These are phyloP conservation scores for Zoanthus sociatus DNA, from an alignment of 92 coral and sea anemone genomes.

Conservation along the genomic window DNA sequence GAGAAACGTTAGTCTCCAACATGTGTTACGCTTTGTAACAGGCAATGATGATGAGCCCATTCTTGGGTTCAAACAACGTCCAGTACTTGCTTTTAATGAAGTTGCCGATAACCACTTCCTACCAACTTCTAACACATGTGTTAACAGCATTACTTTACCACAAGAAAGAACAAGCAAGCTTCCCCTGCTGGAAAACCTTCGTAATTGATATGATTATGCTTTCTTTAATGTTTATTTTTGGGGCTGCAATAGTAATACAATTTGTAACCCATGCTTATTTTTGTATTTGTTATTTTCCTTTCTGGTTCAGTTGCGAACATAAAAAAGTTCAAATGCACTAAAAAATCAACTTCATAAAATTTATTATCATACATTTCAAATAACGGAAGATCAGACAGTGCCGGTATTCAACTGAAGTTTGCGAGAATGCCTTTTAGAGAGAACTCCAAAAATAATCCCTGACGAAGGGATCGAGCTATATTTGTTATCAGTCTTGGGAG, in stretches of 20 bases:
- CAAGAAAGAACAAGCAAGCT: neutral
- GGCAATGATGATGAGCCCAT: neutral
- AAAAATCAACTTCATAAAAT: too few relatives aligned
- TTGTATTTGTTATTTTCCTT: too few relatives aligned
- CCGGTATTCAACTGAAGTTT: too few relatives aligned
- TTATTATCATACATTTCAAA: too few relatives aligned
- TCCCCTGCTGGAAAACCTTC: neutral
- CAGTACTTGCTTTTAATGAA: neutral
- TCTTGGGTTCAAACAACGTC: neutral
- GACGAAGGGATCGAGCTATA: too few relatives aligned
- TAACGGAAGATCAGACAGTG: too few relatives aligned
- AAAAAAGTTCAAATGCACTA: too few relatives aligned
- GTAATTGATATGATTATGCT: neutral
- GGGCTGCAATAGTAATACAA: neutral
- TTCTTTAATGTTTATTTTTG: neutral
- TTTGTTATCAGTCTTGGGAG: too few relatives aligned
- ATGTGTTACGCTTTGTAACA: neutral
- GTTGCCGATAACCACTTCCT: neutral
- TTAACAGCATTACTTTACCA: neutral
- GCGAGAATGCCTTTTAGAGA: too few relatives aligned
- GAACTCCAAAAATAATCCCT: too few relatives aligned
- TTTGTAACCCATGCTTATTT: too few relatives aligned
- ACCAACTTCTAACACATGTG: neutral
- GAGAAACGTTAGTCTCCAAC: neutral
- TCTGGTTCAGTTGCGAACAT: too few relatives aligned